Base-by-base conservation (phyloP, 2,797 vertebrate species). In the Halcyon badia region DNA sequence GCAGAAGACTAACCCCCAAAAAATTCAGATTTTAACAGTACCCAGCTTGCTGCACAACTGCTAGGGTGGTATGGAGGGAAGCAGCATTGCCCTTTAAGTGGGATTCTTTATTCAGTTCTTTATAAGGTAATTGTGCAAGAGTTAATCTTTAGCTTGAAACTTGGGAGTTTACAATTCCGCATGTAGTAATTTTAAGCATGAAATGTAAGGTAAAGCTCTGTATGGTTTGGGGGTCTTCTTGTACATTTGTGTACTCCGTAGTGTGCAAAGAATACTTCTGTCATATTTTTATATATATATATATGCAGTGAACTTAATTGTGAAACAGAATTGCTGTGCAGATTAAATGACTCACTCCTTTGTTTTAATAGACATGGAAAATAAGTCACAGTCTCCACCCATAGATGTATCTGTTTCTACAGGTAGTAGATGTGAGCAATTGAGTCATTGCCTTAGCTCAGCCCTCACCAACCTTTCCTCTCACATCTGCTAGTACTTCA, bases 391-490 rank as follows among this genome's bases (percentile, higher is more conserved):
- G 20, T 75, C 94, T 78, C 95, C 95, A 96, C 95, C 95, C 87
- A 49, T 82, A 8, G 76, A 58, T 73, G 83, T 83, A 93, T 96
- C 88, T 96, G 96, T 96, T 95, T 87, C 94, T 97, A 70, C 96
- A 96, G 95, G 94, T 95, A 91, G 41, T 54, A 22, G 60, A 64
- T 61, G 57, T 60, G 90, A 87, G 73, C 73, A 52, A 11, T 70
- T 91, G 93, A 93, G 84, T 96, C 90, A 93, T 4, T 8, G 87
- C 60, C 14, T 5, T 4, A 48, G 72, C 57, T 88, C 72, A 90
- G 80, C 49, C 9, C 0, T 81, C 30, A 66, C 90, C 78, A 90
- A 5, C 84, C 65, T 86, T 94, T 83, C 76, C 58, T 93, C 62
- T 91, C 80, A 46, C 1, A 10, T 78, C 72, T 95, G 75, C 31